phyloP scores from a whole-genome alignment of 2,113 vertebrate genomes.

The Sinocyclocheilus anophthalmus region DNA sequence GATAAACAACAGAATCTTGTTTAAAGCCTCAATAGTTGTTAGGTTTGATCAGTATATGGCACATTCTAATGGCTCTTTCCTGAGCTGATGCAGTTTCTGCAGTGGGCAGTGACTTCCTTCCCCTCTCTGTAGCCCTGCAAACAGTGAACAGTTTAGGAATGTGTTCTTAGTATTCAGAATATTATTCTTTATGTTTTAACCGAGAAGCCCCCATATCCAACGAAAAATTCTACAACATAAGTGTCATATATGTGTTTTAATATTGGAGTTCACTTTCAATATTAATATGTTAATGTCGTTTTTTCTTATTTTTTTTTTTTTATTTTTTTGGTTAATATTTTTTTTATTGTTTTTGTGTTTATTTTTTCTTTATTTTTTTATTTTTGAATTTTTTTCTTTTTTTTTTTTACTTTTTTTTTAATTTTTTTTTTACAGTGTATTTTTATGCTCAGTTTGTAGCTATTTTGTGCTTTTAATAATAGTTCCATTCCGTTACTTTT shows the following conservation, averaged over 20 bases:
- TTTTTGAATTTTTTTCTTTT: no score
- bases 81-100: background rate
- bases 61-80: slow-evolving; percentile 45
- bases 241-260: slow-evolving; percentile 48
- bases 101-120: slow-evolving; percentile 60
- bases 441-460: background rate
- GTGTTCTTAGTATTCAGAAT: slow-evolving; percentile 5
- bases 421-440: no score
- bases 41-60: slow-evolving; percentile 27
- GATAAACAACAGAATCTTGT: background rate
- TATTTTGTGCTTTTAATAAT: background rate
- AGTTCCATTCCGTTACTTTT: background rate
- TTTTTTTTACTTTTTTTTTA: no score
- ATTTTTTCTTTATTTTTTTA: no score
- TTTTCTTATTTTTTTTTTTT: no score
- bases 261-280: background rate
- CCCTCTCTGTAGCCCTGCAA: slow-evolving; percentile 37
- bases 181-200: background rate
- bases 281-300: no score
- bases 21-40: slow-evolving; percentile 42
- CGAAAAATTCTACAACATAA: slow-evolving; percentile 57
- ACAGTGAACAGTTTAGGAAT: slow-evolving; percentile 24
- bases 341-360: no score
- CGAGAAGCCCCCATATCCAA: background rate
- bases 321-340: no score